Conservation (phyloP, 2,113 vertebrate species). For the Propithecus coquereli region DNA sequence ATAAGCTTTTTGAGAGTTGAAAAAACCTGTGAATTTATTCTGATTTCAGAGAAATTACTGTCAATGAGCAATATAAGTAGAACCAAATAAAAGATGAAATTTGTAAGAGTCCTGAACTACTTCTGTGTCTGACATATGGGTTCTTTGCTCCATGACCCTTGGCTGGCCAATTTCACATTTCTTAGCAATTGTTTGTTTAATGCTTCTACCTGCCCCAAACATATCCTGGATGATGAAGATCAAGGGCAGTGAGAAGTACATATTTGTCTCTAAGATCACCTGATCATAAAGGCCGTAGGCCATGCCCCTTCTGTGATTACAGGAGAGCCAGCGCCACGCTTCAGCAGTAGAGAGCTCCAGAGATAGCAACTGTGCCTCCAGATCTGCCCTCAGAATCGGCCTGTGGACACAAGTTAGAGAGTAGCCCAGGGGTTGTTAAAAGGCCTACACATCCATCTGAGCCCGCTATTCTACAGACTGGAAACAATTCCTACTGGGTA, state of each 20-base stretch:
- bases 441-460: not conserved
- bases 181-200: slow-evolving; percentile 15
- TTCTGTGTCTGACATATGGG: not conserved
- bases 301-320: not conserved
- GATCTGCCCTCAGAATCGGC: not conserved
- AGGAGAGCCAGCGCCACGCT: too few species aligned
- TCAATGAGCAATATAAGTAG: not conserved
- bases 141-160: not conserved
- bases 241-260: not conserved
- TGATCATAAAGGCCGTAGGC: not conserved
- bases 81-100: not conserved
- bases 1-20: not conserved
- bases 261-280: not conserved
- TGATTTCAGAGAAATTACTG: not conserved
- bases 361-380: rapidly evolving
- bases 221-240: not conserved
- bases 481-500: not conserved
- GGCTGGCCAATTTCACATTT: not conserved
- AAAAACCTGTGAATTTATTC: not conserved
- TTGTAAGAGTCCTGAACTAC: not conserved
- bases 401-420: not conserved
- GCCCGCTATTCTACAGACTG: not conserved
- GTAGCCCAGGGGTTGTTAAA: not conserved
- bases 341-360: not conserved
- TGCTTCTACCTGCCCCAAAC: not conserved